Conservation (phyloP, 2,113 vertebrate species). For the Barbus barbus region DNA sequence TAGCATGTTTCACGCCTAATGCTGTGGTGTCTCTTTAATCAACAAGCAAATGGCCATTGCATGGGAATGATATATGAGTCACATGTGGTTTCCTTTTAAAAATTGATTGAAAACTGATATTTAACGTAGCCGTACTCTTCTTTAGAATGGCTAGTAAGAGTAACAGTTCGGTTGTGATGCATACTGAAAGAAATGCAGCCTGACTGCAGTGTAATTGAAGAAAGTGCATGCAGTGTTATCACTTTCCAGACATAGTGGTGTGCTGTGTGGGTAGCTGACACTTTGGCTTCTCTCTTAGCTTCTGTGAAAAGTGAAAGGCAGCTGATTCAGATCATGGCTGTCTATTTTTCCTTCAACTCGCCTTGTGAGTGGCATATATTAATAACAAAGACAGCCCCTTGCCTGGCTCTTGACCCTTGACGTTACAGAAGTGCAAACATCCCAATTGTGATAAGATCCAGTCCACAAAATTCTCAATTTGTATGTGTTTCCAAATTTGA, state of each 20-base stretch:
- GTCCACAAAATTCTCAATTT: neutral
- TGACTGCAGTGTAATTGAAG: slow-evolving; percentile 36
- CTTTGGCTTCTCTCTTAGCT: slow-evolving; percentile 42
- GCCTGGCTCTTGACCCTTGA: slow-evolving; percentile 36
- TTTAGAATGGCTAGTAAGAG: neutral
- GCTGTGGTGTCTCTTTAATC: neutral
- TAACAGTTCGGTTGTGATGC: slow-evolving; percentile 34
- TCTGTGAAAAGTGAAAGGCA: slow-evolving; percentile 42
- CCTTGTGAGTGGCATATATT: neutral
- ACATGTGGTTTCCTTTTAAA: neutral
- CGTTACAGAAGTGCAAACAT: slow-evolving; percentile 33
- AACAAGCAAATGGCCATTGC: too few species aligned
- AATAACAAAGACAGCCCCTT: slow-evolving; percentile 24
- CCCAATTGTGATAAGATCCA: slow-evolving; percentile 26
- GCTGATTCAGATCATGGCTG: slow-evolving; percentile 35
- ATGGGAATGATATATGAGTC: neutral
- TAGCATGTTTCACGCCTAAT: too few species aligned
- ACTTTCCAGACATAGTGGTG: slow-evolving; percentile 23
- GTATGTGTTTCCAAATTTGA: too few species aligned
- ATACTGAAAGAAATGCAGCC: slow-evolving; percentile 40
- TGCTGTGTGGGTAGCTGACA: slow-evolving; percentile 32
- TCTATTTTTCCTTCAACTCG: slow-evolving; percentile 24
- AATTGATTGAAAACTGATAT: slow-evolving; percentile 42
- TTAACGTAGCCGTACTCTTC: neutral
- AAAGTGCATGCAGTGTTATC: slow-evolving; percentile 23